phyloP scores from a whole-genome alignment of 2,797 vertebrate species.

The Rhincodon typus region DNA sequence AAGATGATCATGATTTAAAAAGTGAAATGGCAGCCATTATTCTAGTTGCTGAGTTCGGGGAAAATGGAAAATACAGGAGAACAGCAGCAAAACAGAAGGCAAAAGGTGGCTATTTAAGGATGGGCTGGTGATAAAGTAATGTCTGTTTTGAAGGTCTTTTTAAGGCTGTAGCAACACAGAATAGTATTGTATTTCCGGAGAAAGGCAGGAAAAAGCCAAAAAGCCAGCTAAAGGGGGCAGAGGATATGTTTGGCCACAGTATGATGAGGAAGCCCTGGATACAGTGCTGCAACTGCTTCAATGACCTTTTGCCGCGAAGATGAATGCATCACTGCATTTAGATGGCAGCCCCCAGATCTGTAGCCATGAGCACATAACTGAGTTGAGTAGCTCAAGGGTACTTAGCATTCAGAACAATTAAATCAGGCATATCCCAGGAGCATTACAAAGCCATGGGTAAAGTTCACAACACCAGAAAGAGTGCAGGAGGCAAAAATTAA shows the following conservation, averaged over 20 bases:
- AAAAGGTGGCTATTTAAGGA: not conserved
- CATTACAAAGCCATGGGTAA: not conserved
- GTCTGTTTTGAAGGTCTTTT: not conserved
- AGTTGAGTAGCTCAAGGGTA: not conserved
- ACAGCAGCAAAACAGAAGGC: not conserved
- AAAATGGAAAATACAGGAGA: not conserved
- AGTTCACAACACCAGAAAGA: not conserved
- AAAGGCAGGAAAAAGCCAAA: not conserved
- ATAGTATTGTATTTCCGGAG: not conserved
- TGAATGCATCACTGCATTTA: not conserved
- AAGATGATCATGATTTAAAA: not conserved
- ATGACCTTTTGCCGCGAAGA: not conserved
- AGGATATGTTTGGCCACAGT: not conserved
- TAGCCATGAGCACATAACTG: not conserved
- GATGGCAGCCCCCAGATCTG: not conserved
- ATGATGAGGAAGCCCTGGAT: not conserved
- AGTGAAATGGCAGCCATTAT: not conserved
- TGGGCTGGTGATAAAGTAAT: not conserved
- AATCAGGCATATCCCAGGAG: not conserved
- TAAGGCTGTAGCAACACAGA: not conserved
- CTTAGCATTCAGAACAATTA: not conserved
- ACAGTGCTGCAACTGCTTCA: not conserved
- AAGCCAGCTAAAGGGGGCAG: not conserved
- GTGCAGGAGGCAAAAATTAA: not conserved
- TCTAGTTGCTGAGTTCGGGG: not conserved